phyloP scores from a whole-genome alignment of 2,797 vertebrate genomes.

The Vultur gryphus region DNA sequence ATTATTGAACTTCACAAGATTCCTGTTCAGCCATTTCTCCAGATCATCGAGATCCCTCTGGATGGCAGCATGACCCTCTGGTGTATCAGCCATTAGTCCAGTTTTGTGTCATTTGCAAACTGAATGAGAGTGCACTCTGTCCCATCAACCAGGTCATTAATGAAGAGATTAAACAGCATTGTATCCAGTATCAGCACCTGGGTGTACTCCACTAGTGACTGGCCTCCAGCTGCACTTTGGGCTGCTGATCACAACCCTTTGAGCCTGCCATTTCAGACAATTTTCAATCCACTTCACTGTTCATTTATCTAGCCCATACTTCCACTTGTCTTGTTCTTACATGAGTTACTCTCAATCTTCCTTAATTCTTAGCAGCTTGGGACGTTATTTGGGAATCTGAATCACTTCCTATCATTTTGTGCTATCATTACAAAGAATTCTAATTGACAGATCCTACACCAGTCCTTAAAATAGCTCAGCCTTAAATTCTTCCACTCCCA shows the following conservation, averaged over 20 bases:
- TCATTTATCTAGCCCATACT: neutral
- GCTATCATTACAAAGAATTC: neutral
- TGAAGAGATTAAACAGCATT: neutral
- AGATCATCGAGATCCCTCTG: neutral
- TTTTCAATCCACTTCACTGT: neutral
- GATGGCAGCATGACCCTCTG: neutral
- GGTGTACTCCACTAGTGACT: neutral
- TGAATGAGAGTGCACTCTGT: neutral
- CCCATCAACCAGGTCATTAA: neutral
- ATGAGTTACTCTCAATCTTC: neutral
- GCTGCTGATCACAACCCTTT: neutral
- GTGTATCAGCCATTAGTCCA: neutral
- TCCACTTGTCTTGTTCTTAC: neutral
- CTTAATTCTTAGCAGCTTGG: neutral
- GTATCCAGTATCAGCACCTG: fast-evolving
- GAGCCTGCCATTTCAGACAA: neutral
- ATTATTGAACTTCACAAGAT: neutral
- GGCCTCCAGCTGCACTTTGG: neutral
- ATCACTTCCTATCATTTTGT: neutral
- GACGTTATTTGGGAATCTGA: neutral
- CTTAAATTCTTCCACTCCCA: neutral
- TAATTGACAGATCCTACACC: neutral
- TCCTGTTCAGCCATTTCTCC: neutral
- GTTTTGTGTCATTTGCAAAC: neutral
- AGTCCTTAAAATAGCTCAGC: neutral